Conservation (phyloP, 2,113 vertebrate genomes). For the Tylochromis polylepis region DNA sequence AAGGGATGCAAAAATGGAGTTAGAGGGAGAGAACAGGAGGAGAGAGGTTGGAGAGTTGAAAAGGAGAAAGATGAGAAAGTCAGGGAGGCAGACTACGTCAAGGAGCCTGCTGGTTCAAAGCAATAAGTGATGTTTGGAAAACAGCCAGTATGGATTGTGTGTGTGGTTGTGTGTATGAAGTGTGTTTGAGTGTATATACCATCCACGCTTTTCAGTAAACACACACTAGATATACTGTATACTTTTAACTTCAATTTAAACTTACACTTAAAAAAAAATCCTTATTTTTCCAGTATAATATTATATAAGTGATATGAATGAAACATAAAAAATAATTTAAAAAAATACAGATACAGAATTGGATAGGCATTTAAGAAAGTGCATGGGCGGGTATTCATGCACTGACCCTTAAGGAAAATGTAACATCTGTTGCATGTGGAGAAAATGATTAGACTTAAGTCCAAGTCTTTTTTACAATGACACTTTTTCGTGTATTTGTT, state of each 20-base stretch:
- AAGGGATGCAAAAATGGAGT: not conserved
- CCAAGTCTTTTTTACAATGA: not conserved
- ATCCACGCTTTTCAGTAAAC: not conserved
- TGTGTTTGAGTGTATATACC: not conserved
- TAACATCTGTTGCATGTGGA: not conserved
- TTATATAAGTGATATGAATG: not conserved
- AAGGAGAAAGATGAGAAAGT: not conserved
- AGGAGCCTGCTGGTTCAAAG: slow-evolving; percentile 17
- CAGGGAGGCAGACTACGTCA: not conserved
- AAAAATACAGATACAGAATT: no score
- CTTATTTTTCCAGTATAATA: not conserved
- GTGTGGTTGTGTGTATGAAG: not conserved
- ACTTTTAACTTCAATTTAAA: not conserved
- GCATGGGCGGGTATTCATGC: not conserved
- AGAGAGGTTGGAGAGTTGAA: not conserved
- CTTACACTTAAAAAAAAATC: not conserved
- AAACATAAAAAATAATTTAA: no score
- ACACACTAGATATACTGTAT: not conserved
- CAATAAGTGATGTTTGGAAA: slow-evolving; percentile 11
- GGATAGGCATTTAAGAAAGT: not conserved
- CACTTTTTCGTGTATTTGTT: not conserved
- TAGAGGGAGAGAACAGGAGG: not conserved
- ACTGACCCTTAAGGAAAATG: not conserved
- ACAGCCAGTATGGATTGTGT: slow-evolving; percentile 1
- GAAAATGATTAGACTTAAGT: not conserved